Percentiles rank a stretch among this genome's conserved stretches.
Conservation (phyloP, 2,888 invertebrate species). For the Lasioglossum malachurum region DNA sequence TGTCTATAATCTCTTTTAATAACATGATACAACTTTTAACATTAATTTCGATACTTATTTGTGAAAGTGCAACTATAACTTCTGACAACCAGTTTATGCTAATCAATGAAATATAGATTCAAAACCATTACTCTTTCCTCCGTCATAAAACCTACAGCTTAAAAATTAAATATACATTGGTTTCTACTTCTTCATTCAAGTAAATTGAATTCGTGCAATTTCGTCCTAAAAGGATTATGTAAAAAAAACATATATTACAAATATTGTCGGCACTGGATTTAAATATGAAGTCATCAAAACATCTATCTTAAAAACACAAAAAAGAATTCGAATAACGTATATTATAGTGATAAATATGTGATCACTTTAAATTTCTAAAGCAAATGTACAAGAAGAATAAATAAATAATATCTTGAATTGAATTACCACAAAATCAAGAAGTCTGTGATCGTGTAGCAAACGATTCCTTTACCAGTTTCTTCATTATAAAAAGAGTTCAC, state of each 20-base stretch:
- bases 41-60: constrained; percentile 47
- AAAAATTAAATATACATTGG: constrained; percentile 43
- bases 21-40: constrained; percentile 34
- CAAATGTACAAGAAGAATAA: constrained; percentile 43
- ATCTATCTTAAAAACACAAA: constrained; percentile 18
- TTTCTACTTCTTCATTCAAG: constrained; percentile 30
- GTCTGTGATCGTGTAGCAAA: constrained; percentile 42
- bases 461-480: constrained; percentile 47
- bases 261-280: constrained; percentile 44
- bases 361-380: constrained; percentile 28
- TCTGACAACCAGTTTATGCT: constrained; percentile 56
- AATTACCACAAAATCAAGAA: constrained; percentile 43
- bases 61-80: constrained; percentile 51
- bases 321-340: constrained; percentile 34
- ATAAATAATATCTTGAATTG: constrained; percentile 57
- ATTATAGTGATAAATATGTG: constrained; percentile 33
- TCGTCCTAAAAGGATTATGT: constrained; percentile 25
- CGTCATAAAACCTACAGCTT: constrained; percentile 22
- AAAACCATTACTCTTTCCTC: constrained; percentile 13
- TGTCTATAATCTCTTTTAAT: constrained; percentile 32
- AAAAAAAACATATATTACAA: constrained; percentile 19
- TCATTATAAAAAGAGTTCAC: constrained; percentile 38
- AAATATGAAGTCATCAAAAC: constrained; percentile 35
- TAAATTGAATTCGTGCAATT: constrained; percentile 31
- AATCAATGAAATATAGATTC: constrained; percentile 46